Conservation (phyloP, 2,888 invertebrate species). For the Malthinus flaveolus region DNA sequence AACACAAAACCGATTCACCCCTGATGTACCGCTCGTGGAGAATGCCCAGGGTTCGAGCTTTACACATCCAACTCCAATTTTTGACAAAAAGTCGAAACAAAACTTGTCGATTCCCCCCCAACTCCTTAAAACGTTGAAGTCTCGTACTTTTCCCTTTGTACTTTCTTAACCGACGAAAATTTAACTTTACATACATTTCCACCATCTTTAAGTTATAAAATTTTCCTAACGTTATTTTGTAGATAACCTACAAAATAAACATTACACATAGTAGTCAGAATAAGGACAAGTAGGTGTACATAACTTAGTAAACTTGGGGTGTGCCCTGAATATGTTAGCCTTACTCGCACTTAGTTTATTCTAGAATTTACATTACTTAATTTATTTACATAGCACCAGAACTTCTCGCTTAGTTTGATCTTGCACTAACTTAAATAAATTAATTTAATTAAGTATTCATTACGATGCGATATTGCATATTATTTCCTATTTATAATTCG, state of each 20-base stretch:
- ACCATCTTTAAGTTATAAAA: too few relatives aligned
- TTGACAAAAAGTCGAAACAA: too few relatives aligned
- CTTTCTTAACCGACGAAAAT: too few relatives aligned
- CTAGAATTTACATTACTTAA: constrained; percentile 31
- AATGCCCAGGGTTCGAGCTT: too few relatives aligned
- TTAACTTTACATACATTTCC: too few relatives aligned
- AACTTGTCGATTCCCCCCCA: too few relatives aligned
- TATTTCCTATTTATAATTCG: background rate
- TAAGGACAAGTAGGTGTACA: constrained; percentile 30
- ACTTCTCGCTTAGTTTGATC: constrained; percentile 33
- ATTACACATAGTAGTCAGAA: constrained; percentile 20
- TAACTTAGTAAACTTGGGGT: constrained; percentile 30
- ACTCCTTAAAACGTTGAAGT: too few relatives aligned
- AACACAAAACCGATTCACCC: too few relatives aligned
- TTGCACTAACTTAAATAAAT: constrained; percentile 30
- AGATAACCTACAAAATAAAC: constrained; percentile 21
- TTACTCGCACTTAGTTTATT: constrained; percentile 25
- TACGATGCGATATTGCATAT: constrained; percentile 22
- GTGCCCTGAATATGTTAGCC: constrained; percentile 30
- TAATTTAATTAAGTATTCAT: constrained; percentile 30
- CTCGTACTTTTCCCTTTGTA: too few relatives aligned
- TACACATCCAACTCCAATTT: too few relatives aligned
- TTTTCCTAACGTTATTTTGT: constrained; percentile 5
- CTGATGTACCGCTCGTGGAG: too few relatives aligned
- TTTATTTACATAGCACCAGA: constrained; percentile 32